Conservation (phyloP, 2,113 vertebrate species). For the Sapayoa aenigma region DNA sequence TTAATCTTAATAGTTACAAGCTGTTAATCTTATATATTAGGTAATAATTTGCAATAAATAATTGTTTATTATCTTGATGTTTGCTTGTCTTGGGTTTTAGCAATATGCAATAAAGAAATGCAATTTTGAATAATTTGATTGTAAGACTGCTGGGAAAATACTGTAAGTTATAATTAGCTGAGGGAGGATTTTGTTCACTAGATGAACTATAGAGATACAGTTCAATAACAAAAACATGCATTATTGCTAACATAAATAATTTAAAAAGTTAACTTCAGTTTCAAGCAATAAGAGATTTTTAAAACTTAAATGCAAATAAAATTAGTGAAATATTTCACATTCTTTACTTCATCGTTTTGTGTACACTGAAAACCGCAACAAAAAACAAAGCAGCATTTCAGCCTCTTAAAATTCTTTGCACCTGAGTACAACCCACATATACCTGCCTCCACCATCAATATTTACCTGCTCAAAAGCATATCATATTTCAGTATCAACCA, state of each 20-base stretch:
- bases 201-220: constrained; percentile 68
- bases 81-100: constrained; percentile 87
- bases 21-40: constrained; percentile 99
- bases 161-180: constrained; percentile 81
- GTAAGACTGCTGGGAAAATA: constrained; percentile 84
- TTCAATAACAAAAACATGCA: constrained; percentile 73
- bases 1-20: constrained; percentile 97
- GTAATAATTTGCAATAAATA: constrained; percentile 99
- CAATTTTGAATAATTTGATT: constrained; percentile 89
- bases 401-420: neutral
- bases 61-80: constrained; percentile 96
- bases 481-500: neutral
- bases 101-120: constrained; percentile 87
- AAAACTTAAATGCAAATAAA: constrained; percentile 70
- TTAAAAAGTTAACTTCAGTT: constrained; percentile 75
- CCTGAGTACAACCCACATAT: neutral
- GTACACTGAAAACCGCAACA: neutral
- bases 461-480: neutral
- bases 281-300: constrained; percentile 64
- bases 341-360: neutral
- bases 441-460: neutral
- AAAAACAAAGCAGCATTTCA: neutral
- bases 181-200: constrained; percentile 74
- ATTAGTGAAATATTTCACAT: constrained; percentile 59
- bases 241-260: constrained; percentile 81